Evolutionary conservation across 1,140 invertebrate species (phyloP).

Genomic region (Lutraria rhynchaena): DNA sequence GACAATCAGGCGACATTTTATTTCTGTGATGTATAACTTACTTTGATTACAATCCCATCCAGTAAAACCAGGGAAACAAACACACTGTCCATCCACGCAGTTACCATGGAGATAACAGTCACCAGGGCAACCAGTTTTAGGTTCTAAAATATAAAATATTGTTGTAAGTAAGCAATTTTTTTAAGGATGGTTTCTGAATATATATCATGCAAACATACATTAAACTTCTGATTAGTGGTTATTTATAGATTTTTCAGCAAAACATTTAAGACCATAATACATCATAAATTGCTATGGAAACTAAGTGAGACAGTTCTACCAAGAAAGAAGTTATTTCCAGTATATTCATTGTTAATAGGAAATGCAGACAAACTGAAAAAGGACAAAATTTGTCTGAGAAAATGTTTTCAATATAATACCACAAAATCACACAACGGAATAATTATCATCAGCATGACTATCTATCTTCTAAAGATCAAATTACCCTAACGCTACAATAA

Average conservation of each 20-base stretch:
- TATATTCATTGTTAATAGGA: background rate
- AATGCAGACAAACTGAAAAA: background rate
- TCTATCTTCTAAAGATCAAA: too few species aligned
- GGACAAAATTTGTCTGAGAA: too few species aligned
- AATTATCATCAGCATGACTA: too few species aligned
- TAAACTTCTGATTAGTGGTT: background rate
- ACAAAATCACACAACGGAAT: too few species aligned
- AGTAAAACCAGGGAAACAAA: constrained; percentile 98
- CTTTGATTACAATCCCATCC: constrained; percentile 99
- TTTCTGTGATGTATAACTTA: too few species aligned
- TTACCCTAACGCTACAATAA: too few species aligned
- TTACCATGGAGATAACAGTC: constrained; percentile 98
- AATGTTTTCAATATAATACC: too few species aligned
- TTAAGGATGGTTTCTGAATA: background rate
- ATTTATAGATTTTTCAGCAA: background rate
- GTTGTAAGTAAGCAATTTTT: background rate
- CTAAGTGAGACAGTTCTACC: too few species aligned
- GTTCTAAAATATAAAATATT: constrained; percentile 88
- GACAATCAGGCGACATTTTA: too few species aligned
- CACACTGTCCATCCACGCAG: constrained; percentile 96
- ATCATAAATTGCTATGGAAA: too few species aligned
- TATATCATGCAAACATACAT: background rate
- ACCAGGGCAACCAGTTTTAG: constrained; percentile 97
- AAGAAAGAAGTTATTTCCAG: too few species aligned
- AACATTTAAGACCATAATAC: too few species aligned